Evolutionary conservation across 2,888 invertebrate species (phyloP).

Genomic region (Agrilus mali): DNA sequence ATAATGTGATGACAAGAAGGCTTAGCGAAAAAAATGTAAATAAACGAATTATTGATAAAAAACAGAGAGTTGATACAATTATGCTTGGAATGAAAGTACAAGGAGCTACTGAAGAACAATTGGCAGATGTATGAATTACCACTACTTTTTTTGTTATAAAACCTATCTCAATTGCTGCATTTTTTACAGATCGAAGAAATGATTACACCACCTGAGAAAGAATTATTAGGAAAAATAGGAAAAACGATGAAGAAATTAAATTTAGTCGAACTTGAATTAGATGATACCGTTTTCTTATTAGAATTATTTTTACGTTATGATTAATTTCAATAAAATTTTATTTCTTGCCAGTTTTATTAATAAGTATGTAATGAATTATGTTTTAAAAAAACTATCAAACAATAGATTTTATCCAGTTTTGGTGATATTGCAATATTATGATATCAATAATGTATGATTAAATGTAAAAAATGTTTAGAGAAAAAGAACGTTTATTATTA

Average conservation of each 20-base stretch:
- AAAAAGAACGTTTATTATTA: too few relatives aligned
- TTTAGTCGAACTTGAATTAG: slow-evolving; percentile 65
- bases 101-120: slow-evolving; percentile 64
- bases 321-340: slow-evolving; percentile 14
- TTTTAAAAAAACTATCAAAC: too few relatives aligned
- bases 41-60: slow-evolving; percentile 74
- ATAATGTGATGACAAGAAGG: slow-evolving; percentile 54
- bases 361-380: too few relatives aligned
- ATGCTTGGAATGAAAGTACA: slow-evolving; percentile 66
- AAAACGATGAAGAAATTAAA: slow-evolving; percentile 63
- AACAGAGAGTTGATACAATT: slow-evolving; percentile 72
- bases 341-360: background rate
- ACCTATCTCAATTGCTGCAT: slow-evolving; percentile 2
- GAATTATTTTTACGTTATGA: slow-evolving; percentile 59
- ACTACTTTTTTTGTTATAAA: too few relatives aligned
- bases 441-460: too few relatives aligned
- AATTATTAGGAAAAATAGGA: slow-evolving; percentile 62
- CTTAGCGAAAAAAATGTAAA: slow-evolving; percentile 53
- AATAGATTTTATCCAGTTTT: too few relatives aligned
- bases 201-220: slow-evolving; percentile 73
- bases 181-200: slow-evolving; percentile 62
- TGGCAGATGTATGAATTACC: slow-evolving; percentile 53
- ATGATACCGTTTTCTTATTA: slow-evolving; percentile 70
- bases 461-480: too few relatives aligned
- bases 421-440: too few relatives aligned